A percentile compares a stretch with the other conserved stretches of the same genome.
phyloP scores from a whole-genome alignment of 2,888 invertebrate species.

The Rugalucina vietnamica region DNA sequence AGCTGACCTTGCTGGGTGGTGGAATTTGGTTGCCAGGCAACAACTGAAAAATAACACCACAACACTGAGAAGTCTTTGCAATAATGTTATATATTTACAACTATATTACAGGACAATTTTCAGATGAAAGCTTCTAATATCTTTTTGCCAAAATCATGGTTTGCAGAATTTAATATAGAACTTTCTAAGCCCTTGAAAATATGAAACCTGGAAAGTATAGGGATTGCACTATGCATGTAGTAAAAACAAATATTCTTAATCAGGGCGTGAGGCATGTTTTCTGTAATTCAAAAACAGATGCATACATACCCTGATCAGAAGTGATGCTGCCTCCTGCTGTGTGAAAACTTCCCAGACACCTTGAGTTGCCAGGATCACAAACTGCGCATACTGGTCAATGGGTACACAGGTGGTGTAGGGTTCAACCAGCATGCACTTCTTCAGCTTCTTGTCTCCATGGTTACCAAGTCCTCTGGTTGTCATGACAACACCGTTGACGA shows the following conservation, averaged over 20 bases:
- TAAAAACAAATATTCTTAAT: too few species aligned
- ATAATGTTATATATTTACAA: not conserved
- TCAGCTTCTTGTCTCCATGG: constrained; percentile 81
- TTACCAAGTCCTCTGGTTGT: constrained; percentile 83
- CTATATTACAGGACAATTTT: not conserved
- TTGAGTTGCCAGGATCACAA: constrained; percentile 79
- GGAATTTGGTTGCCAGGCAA: constrained; percentile 79
- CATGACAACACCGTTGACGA: constrained; percentile 80
- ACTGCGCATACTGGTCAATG: constrained; percentile 82
- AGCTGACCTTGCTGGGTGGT: constrained; percentile 74
- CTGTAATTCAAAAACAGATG: not conserved
- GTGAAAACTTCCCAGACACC: constrained; percentile 83
- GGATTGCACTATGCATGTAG: too few species aligned
- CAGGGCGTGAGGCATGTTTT: too few species aligned
- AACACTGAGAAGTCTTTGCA: not conserved
- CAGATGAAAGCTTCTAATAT: too few species aligned
- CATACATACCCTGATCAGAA: constrained; percentile 77
- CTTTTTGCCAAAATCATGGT: too few species aligned
- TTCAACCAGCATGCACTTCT: constrained; percentile 77
- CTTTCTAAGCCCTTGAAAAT: too few species aligned
- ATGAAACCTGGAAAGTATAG: too few species aligned
- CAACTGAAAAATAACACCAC: too few species aligned
- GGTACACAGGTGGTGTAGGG: constrained; percentile 76
- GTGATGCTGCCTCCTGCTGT: constrained; percentile 77
- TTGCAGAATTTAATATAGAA: too few species aligned